Evolutionary conservation across 92 coral and sea anemone genomes (phyloP), one percentile per base, ranked within the genome.

Genomic region (Porites evermanni): DNA sequence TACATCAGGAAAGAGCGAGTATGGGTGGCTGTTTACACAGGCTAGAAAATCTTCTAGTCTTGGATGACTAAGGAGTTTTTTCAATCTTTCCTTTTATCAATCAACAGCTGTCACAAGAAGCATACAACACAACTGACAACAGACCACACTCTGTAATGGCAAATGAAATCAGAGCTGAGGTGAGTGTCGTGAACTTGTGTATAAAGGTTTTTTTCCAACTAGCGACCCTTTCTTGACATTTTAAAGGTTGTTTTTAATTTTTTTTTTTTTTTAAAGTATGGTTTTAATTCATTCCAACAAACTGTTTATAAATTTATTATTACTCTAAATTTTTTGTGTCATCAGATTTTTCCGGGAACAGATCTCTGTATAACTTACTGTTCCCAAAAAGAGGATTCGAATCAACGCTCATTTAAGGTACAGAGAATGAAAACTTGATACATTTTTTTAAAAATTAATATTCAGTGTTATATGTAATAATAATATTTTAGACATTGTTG

Each of bases 111-210:
- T 93, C 95, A 56, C 99, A 93, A 77, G 99, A 95, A 68, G 96
- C 98, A 17, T 97, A 97, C 70, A 93, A 92, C 84, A 90, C 94
- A 24, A 88, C 93, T 64, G 95, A 93, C 72, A 72, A 91, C 77
- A 86, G 83, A 32, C 51, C 94, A 12, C 95, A 91, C 54, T 84
- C 90, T 78, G 99, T 97, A 53, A 92, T 93, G 92, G 97, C 95
- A 60, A 93, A 97, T 72, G 93, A 92, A 67, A 95, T 97, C 29
- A 77, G 91, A 87, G 94, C 98, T n/a, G 97, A 97, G 94, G 98
- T 95, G 74, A 64, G 86, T 72, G 23, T 0, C 2, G 3, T 38
- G 20, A 26, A 23, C 8, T 21, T 38, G 1, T 38, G 7, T 56
- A 3, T 54, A 54, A 13, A 9, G 60, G 60, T 54, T 54, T 29